phyloP scores from a whole-genome alignment of 1,140 invertebrate species.

The Dendroctonus ponderosae region DNA sequence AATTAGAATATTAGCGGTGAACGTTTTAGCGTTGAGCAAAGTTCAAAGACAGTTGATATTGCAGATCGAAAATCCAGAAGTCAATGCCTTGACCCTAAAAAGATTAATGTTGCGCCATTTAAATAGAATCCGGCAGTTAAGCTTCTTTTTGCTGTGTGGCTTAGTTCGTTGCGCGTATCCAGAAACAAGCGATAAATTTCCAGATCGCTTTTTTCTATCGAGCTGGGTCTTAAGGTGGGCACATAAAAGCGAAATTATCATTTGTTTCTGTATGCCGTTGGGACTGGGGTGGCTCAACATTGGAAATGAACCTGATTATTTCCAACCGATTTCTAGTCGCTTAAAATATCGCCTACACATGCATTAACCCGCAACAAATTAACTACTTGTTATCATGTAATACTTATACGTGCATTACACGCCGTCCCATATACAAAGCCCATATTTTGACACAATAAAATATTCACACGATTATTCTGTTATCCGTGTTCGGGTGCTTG shows the following conservation, averaged over 20 bases:
- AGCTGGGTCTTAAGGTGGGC: constrained; percentile 13
- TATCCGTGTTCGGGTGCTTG: constrained; percentile 11
- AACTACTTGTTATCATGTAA: constrained; percentile 1
- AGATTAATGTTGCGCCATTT: constrained; percentile 22
- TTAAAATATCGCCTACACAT: neutral
- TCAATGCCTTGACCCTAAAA: neutral
- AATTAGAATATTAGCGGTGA: no score
- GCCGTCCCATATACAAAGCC: neutral
- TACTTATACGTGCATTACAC: neutral
- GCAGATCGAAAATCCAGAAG: no score
- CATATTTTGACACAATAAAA: constrained; percentile 11
- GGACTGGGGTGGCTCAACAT: neutral
- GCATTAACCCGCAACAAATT: neutral
- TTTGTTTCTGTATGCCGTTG: constrained; percentile 6
- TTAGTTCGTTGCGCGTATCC: constrained; percentile 5
- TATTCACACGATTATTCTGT: constrained; percentile 8
- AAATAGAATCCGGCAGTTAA: constrained; percentile 18
- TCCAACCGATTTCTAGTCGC: neutral
- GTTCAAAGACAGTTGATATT: no score
- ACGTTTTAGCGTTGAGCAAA: no score
- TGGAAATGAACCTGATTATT: neutral
- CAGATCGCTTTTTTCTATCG: constrained; percentile 11
- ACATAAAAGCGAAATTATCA: constrained; percentile 25
- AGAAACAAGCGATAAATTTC: constrained; percentile 22
- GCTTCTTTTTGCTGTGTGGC: neutral